Evolutionary conservation across 1,140 invertebrate genomes (phyloP), one percentile per base, ranked within the genome.

Genomic region (Drosophila triauraria): DNA sequence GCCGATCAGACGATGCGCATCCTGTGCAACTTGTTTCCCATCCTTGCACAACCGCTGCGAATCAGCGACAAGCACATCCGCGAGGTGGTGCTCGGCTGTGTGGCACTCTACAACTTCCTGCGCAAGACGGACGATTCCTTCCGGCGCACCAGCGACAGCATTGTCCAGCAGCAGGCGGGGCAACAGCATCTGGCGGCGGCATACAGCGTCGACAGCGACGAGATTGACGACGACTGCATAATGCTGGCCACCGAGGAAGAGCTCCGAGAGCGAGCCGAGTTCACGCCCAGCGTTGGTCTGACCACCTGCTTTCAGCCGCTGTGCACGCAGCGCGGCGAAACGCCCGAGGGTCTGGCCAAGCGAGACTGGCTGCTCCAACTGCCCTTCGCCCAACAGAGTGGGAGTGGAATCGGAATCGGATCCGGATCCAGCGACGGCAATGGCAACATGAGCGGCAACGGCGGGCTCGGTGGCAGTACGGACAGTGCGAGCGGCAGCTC

Each of bases 41-140:
- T 92, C 35, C 38, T 92, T 43, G 80, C 82, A 27, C 85, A 91
- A 30, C 91, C 91, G 12, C 48, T 92, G 48, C 82, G 87, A 42
- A 70, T 92, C 23, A 87, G 84, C 57, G 88, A 87, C 56, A 85
- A 91, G 60, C 91, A 92, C 59, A 91, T 91, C 27, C 74, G 80
- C 25, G 90, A 92, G 61, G 85, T 92, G 8, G 91, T 91, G 12
- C 74, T 92, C 8, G 91, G 91, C 47, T 92, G 91, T 54, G 79
- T 92, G 69, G 85, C 91, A 12, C 61, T 92, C 3, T 92, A 92
- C 51, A 92, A 92, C 64, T 92, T 92, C 69, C 79, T 92, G 75
- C 82, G 91, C n/a, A 92, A 91, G 65, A 92, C 91, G 17, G 88
- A 92, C 50, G 78, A 77, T 32, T 80, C 82, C 12, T 92, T 92